Conservation (phyloP, 2,888 invertebrate species). For the Abrostola tripartita region DNA sequence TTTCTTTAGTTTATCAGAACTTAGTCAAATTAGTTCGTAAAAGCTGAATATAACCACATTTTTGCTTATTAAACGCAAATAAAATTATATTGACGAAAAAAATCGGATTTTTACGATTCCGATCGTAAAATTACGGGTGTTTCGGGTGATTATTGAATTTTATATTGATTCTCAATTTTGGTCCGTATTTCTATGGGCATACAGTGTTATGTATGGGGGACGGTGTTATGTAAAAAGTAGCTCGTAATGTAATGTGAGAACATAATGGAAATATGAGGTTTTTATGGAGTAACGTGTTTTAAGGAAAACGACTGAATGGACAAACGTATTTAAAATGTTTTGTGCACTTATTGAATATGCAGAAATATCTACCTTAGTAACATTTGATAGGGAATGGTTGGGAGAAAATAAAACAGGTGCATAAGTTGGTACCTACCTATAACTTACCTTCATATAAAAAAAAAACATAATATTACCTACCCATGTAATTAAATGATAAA, state of each 20-base stretch:
- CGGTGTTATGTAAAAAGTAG: conserved; percentile 37
- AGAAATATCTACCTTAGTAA: neutral
- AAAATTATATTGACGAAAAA: conserved; percentile 59
- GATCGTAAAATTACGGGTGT: conserved; percentile 55
- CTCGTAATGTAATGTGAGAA: conserved; percentile 40
- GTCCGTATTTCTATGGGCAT: conserved; percentile 12
- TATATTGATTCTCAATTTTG: conserved; percentile 17
- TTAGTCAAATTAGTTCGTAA: conserved; percentile 48
- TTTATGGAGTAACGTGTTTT: conserved; percentile 50
- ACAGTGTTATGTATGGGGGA: conserved; percentile 18
- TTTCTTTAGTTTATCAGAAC: conserved; percentile 35
- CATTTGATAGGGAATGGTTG: no score
- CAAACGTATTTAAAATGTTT: conserved; percentile 37
- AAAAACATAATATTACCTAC: no score
- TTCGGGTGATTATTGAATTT: conserved; percentile 42
- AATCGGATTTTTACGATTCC: conserved; percentile 55
- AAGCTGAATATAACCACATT: conserved; percentile 47
- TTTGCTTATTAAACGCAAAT: conserved; percentile 57
- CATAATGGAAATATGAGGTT: conserved; percentile 51
- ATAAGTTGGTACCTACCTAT: no score
- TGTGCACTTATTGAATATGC: conserved; percentile 33
- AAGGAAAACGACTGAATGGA: conserved; percentile 41
- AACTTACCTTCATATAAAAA: no score
- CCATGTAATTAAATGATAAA: no score
- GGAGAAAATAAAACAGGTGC: conserved; percentile 6